These are phyloP conservation scores for Burhinus oedicnemus DNA, from an alignment of 2,113 vertebrate species.

Conservation along the genomic window DNA sequence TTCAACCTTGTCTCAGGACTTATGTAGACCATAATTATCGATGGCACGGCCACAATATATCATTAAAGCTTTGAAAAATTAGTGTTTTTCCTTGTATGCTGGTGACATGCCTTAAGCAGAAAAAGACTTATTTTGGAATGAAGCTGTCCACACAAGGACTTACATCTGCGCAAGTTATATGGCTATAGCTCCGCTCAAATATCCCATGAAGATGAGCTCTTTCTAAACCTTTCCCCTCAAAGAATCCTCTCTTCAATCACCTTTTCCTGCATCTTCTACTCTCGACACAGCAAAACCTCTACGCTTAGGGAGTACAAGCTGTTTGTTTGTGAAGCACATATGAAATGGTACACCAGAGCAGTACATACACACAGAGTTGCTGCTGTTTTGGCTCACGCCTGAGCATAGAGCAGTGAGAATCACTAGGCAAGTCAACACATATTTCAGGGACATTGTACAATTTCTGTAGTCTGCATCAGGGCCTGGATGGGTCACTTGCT, in stretches of 20 bases:
- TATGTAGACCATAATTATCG: background rate
- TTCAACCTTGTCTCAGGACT: background rate
- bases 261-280: background rate
- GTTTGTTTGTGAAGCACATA: no score
- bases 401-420: background rate
- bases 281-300: background rate
- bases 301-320: background rate
- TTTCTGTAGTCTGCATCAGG: background rate
- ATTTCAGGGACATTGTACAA: background rate
- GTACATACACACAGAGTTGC: background rate
- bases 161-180: background rate
- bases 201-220: background rate
- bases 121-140: background rate
- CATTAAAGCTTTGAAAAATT: background rate
- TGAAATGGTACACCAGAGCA: background rate
- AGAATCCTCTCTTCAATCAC: background rate
- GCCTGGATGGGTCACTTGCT: background rate
- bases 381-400: background rate
- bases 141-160: background rate
- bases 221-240: background rate
- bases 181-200: background rate
- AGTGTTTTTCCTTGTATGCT: background rate
- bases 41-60: background rate
- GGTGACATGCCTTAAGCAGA: background rate
- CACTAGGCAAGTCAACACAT: background rate